These are phyloP conservation scores for Cephus sareptanus DNA, from an alignment of 2,888 invertebrate genomes.

Conservation along the genomic window DNA sequence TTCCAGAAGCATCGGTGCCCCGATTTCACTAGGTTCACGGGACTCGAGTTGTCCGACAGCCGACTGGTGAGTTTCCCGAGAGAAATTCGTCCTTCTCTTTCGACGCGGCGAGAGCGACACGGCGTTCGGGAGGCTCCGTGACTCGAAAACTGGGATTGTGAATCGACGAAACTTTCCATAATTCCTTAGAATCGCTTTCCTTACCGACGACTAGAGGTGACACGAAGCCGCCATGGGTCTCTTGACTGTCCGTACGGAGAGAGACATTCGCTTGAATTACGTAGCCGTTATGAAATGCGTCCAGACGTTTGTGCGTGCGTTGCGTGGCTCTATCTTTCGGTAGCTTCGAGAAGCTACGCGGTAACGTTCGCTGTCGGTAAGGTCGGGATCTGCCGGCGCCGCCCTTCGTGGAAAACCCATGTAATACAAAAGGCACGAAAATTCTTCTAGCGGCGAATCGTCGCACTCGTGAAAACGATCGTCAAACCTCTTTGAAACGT, in stretches of 20 bases:
- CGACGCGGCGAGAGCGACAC: neutral
- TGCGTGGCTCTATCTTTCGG: constrained; percentile 57
- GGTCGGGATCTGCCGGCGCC: constrained; percentile 28
- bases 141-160: neutral
- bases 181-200: neutral
- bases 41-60: neutral
- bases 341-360: constrained; percentile 30
- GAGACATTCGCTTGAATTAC: constrained; percentile 24
- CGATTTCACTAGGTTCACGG: neutral
- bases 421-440: neutral
- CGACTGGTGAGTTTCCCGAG: neutral
- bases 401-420: neutral
- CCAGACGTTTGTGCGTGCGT: constrained; percentile 20
- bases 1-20: neutral
- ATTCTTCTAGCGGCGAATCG: neutral
- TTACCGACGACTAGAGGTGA: neutral
- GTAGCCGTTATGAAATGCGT: constrained; percentile 2
- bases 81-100: neutral
- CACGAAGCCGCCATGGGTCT: neutral
- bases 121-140: neutral
- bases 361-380: constrained; percentile 48
- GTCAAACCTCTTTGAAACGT: neutral
- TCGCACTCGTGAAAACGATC: neutral
- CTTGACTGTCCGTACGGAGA: neutral
- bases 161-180: neutral